Evolutionary conservation across 2,113 vertebrate genomes (phyloP).

Genomic region (Muntiacus reevesi): DNA sequence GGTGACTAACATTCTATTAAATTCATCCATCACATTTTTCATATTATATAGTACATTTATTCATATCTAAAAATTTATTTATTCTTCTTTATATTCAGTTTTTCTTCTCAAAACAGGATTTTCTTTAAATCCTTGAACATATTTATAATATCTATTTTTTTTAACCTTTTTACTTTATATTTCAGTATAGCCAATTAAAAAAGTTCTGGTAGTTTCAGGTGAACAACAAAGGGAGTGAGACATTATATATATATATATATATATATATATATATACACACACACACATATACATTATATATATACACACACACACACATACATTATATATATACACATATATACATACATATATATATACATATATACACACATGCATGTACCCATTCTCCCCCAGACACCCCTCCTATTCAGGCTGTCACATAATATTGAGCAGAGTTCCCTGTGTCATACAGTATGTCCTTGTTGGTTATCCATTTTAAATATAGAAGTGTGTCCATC

Average conservation of each 20-base stretch:
- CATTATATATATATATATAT: neutral
- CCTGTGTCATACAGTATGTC: neutral
- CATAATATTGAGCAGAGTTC: neutral
- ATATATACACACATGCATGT: neutral
- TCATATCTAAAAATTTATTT: neutral
- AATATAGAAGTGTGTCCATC: neutral
- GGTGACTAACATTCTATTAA: neutral
- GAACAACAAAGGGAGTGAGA: neutral
- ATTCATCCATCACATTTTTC: neutral
- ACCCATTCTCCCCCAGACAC: neutral
- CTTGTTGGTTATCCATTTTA: neutral
- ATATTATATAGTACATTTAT: neutral
- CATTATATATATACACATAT: too few species aligned
- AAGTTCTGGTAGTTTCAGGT: neutral
- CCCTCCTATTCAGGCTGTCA: neutral
- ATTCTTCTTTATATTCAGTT: neutral
- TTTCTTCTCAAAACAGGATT: neutral
- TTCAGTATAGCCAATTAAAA: neutral
- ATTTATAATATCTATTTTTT: neutral
- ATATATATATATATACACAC: too few species aligned
- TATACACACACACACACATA: neutral
- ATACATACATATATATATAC: too few species aligned
- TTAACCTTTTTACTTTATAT: neutral
- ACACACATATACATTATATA: accelerated
- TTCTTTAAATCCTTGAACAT: neutral